Evolutionary conservation across 1,140 invertebrate genomes (phyloP), one percentile per base, ranked within the genome.

Genomic region (Zophobas morio): DNA sequence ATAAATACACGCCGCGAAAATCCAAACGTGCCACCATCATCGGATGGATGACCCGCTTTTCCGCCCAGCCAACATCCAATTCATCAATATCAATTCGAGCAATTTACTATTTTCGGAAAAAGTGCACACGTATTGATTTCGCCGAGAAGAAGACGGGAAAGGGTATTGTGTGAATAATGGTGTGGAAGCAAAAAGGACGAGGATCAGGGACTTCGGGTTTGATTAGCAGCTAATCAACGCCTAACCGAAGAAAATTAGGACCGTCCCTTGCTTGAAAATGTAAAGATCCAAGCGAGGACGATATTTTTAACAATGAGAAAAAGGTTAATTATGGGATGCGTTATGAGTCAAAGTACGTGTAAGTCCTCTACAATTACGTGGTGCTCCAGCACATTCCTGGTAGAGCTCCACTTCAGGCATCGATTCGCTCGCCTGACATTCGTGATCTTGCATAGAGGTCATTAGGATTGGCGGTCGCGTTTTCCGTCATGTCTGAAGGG

Each of bases 21-120:
- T 63, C 57, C 57, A 63, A 37, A 63, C 57, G 57, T 63, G 57
- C 57, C 57, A 63, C 57, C 57, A 72, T 53, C 70, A 72, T 51
- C 49, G 49, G n/a, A 51, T 51, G n/a, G 42, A 53, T 49, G 51
- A 54, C 47, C 47, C 32, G 51, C 47, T 72, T 70, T 72, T 49
- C 37, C 46, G 35, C 20, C 35, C 35, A 39, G 70, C 34, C 46
- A 39, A 63, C 36, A 36, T 72, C 51, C 42, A 49, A 72, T 72
- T 49, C 51, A 72, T 49, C 70, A 40, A 72, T 72, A 51, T 53
- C 70, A 72, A 53, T 72, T 72, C 70, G 36, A 53, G 36, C 42
- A 72, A 53, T 51, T 54, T 72, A 72, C 57, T 63, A 63, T 63
- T 63, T 63, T 8, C 1, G 6, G 8, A 63, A 63, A 63, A 63